Conservation (phyloP, 1,140 invertebrate genomes). For the Drosophila ogumai region DNA sequence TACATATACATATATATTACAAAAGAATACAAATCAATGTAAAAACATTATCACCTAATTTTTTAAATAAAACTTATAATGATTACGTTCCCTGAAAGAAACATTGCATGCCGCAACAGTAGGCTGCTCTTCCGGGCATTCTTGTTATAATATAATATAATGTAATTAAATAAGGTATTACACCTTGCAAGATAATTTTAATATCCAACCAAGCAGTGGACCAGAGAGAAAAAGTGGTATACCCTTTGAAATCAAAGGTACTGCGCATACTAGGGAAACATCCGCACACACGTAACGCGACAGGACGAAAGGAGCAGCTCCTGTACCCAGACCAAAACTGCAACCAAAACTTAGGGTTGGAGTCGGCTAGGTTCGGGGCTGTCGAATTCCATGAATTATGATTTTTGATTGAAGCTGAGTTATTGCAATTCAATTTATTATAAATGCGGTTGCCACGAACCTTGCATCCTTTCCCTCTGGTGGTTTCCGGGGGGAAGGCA, state of each 20-base stretch:
- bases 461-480: constrained; percentile 13
- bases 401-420: constrained; percentile 85
- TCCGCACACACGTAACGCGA: constrained; percentile 11
- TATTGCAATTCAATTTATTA: constrained; percentile 85
- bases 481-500: constrained; percentile 24
- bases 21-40: too few species aligned
- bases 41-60: too few species aligned
- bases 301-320: constrained; percentile 17
- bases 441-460: constrained; percentile 80
- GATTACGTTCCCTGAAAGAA: too few species aligned
- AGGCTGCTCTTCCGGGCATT: too few species aligned
- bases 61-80: too few species aligned
- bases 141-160: too few species aligned
- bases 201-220: too few species aligned
- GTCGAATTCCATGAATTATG: constrained; percentile 82
- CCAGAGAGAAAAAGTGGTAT: neutral
- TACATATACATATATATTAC: too few species aligned
- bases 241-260: neutral
- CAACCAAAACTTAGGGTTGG: constrained; percentile 32
- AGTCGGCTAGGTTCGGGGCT: constrained; percentile 53
- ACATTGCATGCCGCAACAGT: too few species aligned
- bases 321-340: constrained; percentile 13
- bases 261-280: constrained; percentile 1
- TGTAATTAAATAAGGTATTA: too few species aligned
- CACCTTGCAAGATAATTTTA: neutral